Evolutionary conservation across 2,888 invertebrate genomes (phyloP), one percentile per base, ranked within the genome.

Genomic region (Sarcophaga variegata): DNA sequence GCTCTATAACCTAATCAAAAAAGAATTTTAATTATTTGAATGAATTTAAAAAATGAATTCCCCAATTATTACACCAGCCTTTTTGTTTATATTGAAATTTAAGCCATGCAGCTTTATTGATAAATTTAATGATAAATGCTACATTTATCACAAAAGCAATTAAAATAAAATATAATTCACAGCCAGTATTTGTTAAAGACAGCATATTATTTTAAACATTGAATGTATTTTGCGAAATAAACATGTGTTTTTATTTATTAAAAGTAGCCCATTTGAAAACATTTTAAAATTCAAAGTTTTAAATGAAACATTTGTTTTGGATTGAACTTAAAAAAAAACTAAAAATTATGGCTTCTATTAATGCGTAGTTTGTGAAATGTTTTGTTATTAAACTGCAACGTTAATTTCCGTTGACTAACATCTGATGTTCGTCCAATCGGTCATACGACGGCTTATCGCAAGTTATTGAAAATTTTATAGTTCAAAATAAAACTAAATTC

Each of bases 231-330:
- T 59, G 6, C 12, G 25, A 71, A 66, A 22, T 25, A n/a, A 80
- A 66, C 72, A 80, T 66, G 71, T 80, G 80, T 80, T 66, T 66
- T 59, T 37, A 37, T 37, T 27, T 37, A 62, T 71, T 27, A 79
- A 54, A 79, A 27, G 22, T 79, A 64, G 71, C 47, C 5, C 69
- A 17, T 47, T 14, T 70, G 4, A 6, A 70, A 54, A 14, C 14
- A 49, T 80, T 79, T 71, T 54, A 12, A 62, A 72, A 74, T 66
- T 25, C 12, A 49, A 62, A 74, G 11, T 72, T 81, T 10, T 14
- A 62, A 75, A 20, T 11, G 69, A 75, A 75, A 67, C 83, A 83
- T 67, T 67, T 78, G 71, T 79, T 79, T 45, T 37, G 22, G n/a
- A 22, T 37, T 14, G 22, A 62, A n/a, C 11, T 20, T 22, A 22